Percentiles rank a stretch among this genome's conserved stretches.
Evolutionary conservation across 2,113 vertebrate species (phyloP).

Genomic region (Bos javanicus): DNA sequence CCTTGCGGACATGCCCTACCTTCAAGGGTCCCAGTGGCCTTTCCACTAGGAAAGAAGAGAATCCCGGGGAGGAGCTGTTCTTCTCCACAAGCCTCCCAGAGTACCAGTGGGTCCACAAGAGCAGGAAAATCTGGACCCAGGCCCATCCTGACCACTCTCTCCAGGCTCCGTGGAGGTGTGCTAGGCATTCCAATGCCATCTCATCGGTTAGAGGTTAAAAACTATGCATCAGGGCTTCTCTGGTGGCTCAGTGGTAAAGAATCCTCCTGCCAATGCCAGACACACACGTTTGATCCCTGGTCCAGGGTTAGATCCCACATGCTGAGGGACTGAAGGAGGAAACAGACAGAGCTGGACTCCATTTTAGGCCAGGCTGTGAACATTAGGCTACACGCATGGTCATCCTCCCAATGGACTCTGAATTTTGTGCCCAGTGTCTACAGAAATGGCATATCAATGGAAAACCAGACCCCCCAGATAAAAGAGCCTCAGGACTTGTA

Average conservation of each 20-base stretch:
- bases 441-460: no score
- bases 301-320: not conserved
- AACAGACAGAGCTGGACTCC: no score
- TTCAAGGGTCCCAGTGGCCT: not conserved
- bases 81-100: not conserved
- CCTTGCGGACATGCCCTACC: fast-evolving
- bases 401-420: no score
- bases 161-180: fast-evolving
- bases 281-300: not conserved
- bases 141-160: not conserved
- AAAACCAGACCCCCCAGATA: no score
- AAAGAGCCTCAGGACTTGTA: no score
- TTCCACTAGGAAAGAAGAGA: not conserved
- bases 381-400: no score
- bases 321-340: not conserved
- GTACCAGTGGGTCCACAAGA: not conserved
- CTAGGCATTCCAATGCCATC: not conserved
- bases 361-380: no score
- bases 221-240: not conserved
- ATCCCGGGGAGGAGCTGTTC: not conserved
- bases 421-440: no score
- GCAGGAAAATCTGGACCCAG: not conserved
- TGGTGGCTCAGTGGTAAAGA: not conserved
- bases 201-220: not conserved
- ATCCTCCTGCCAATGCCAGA: not conserved